Percentiles rank a stretch among this genome's conserved stretches.
Conservation (phyloP, 2,888 invertebrate species). For the Hedychridium roseum region DNA sequence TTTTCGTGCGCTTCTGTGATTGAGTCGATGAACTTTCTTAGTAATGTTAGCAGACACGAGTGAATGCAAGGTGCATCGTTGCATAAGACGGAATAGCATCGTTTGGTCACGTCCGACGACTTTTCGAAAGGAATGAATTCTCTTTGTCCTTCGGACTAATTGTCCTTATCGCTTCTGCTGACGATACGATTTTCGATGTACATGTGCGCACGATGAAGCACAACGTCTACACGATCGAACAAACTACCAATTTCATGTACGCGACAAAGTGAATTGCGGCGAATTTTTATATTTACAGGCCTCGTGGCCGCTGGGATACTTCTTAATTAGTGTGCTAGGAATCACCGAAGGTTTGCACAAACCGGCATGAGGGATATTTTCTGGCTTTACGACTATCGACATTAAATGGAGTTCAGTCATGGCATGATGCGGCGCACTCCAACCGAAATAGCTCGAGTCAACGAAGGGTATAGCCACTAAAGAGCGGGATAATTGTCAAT, state of each 20-base stretch:
- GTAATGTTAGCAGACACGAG: slow-evolving; percentile 33
- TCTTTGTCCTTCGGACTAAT: too few relatives aligned
- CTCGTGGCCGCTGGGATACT: too few relatives aligned
- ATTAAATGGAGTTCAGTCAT: slow-evolving; percentile 16
- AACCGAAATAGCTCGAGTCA: slow-evolving; percentile 23
- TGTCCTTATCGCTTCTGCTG: too few relatives aligned
- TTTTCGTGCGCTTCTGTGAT: slow-evolving; percentile 28
- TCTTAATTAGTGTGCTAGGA: neutral
- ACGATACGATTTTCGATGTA: too few relatives aligned
- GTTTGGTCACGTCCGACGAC: too few relatives aligned
- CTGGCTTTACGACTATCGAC: slow-evolving; percentile 14
- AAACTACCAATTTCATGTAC: too few relatives aligned
- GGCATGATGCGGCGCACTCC: slow-evolving; percentile 4
- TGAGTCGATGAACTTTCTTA: slow-evolving; percentile 49
- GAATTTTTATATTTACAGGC: too few relatives aligned
- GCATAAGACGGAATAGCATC: slow-evolving; percentile 35
- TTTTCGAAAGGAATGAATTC: too few relatives aligned
- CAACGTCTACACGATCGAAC: too few relatives aligned
- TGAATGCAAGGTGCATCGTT: slow-evolving; percentile 48
- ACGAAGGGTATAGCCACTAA: slow-evolving; percentile 13
- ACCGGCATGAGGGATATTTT: slow-evolving; percentile 12
- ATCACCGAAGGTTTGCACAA: slow-evolving; percentile 3
- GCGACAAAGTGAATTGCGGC: too few relatives aligned
- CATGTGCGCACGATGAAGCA: too few relatives aligned
- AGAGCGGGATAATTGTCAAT: slow-evolving; percentile 22